Conservation (phyloP, 2,888 invertebrate genomes). For the Thalpophila matura region DNA sequence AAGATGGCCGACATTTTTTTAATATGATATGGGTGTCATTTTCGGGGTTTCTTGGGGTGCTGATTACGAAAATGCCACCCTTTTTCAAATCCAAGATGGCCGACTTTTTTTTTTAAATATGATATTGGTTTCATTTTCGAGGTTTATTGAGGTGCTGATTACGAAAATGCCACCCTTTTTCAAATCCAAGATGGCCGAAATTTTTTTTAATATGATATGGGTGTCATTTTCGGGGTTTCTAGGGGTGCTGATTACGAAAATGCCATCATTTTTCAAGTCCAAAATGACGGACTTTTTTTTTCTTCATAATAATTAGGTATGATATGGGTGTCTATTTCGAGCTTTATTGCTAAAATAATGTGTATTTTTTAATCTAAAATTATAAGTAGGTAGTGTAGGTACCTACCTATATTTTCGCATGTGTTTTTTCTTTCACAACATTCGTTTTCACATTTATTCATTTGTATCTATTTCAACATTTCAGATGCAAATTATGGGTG, state of each 20-base stretch:
- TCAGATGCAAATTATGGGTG: constrained; percentile 44
- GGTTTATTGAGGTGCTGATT: constrained; percentile 1
- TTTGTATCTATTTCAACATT: constrained; percentile 19
- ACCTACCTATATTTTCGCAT: no score
- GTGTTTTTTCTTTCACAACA: no score
- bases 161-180: constrained; percentile 3
- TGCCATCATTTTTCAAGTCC: background rate
- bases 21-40: no score
- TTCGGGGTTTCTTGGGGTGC: background rate
- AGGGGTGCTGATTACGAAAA: constrained; percentile 10
- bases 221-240: background rate
- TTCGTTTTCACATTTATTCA: no score
- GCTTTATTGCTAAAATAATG: no score
- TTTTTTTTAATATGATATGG: constrained; percentile 4
- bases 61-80: constrained; percentile 3
- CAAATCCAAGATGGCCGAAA: constrained; percentile 2
- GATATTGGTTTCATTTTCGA: background rate
- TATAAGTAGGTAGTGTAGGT: no score
- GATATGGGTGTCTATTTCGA: background rate
- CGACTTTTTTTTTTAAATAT: background rate
- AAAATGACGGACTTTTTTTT: background rate
- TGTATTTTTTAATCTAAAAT: no score
- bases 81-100: constrained; percentile 4
- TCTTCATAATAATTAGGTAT: no score
- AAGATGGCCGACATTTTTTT: background rate